phyloP scores from a whole-genome alignment of 2,113 vertebrate genomes.

The Pluvianellus socialis region DNA sequence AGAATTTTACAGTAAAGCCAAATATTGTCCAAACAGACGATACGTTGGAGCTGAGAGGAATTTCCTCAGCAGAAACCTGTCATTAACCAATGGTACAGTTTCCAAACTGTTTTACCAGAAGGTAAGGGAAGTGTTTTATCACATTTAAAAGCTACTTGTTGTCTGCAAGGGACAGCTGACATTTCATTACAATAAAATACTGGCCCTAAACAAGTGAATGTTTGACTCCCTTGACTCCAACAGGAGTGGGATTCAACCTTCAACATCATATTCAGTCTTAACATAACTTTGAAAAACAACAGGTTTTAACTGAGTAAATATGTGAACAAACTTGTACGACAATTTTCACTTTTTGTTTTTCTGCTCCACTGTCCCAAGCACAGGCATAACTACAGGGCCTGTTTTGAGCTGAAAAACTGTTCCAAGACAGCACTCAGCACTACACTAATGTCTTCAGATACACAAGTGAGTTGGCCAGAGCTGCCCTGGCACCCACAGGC shows the following conservation, averaged over 20 bases:
- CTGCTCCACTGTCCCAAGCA: not conserved
- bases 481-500: not conserved
- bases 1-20: not conserved
- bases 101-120: not conserved
- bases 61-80: not conserved
- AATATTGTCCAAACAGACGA: not conserved
- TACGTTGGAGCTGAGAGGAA: not conserved
- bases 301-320: not conserved
- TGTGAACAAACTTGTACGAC: not conserved
- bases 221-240: not conserved
- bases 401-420: not conserved
- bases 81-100: not conserved
- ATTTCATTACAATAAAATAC: not conserved
- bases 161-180: not conserved
- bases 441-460: not conserved
- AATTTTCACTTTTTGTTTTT: not conserved
- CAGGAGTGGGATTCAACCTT: not conserved
- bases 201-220: not conserved
- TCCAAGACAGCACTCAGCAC: not conserved
- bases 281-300: not conserved
- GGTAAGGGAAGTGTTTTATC: not conserved
- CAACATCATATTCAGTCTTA: accelerated
- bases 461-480: not conserved
- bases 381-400: accelerated
- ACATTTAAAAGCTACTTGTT: not conserved